Conservation (phyloP, 2,797 vertebrate genomes). For the Clarias platycephalus region DNA sequence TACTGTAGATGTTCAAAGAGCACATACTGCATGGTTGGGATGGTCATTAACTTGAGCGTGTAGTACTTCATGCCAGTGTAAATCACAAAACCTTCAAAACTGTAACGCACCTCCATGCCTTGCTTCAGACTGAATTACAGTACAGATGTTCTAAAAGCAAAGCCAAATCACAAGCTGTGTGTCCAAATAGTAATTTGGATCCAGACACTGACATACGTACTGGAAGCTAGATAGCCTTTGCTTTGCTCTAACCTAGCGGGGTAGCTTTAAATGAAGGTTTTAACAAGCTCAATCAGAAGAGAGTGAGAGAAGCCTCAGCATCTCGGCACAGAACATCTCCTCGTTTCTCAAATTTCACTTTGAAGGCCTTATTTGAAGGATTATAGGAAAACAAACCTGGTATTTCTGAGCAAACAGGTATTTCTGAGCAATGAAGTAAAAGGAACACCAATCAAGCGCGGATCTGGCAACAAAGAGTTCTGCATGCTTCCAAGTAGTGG, state of each 20-base stretch:
- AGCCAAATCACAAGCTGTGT: constrained; percentile 41
- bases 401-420: background rate
- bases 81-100: constrained; percentile 1
- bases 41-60: background rate
- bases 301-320: constrained; percentile 13
- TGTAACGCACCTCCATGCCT: background rate
- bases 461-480: background rate
- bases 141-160: constrained; percentile 41
- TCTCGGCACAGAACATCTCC: constrained; percentile 18
- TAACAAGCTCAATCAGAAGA: constrained; percentile 45
- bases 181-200: constrained; percentile 66
- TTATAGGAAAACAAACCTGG: background rate
- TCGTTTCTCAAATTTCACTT: constrained; percentile 45
- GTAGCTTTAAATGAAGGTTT: constrained; percentile 58
- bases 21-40: background rate
- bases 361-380: background rate
- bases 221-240: constrained; percentile 62
- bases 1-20: background rate
- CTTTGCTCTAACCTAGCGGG: constrained; percentile 57
- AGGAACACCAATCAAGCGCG: constrained; percentile 7
- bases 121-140: constrained; percentile 27
- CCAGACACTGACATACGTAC: constrained; percentile 60
- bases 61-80: background rate
- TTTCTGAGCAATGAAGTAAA: background rate
- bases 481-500: background rate